Percentiles rank a stretch among this genome's conserved stretches.
Conservation (phyloP, 30 jellyfish, hydroid and myxozoan species). For the Cassiopea xamachana region DNA sequence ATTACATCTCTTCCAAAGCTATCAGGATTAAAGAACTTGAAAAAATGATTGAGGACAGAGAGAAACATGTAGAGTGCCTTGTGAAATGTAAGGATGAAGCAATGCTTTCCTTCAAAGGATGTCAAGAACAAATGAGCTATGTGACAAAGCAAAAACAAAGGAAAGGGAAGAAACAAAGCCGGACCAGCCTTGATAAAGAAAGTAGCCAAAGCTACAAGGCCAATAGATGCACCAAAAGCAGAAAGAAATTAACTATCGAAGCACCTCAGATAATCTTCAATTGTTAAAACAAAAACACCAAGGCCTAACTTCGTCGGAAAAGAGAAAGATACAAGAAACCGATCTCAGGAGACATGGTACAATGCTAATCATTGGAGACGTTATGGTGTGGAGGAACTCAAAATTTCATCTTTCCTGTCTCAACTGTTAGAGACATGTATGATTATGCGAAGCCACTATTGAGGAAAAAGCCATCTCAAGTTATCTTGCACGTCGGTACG, state of each 20-base stretch:
- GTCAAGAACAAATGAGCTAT: not conserved
- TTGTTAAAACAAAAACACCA: not conserved
- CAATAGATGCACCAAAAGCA: slow-evolving; percentile 1
- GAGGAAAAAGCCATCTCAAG: slow-evolving; percentile 27
- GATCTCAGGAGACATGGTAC: not conserved
- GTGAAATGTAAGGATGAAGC: slow-evolving; percentile 1
- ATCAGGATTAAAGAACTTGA: not conserved
- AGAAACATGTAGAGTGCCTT: not conserved
- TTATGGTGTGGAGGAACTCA: not conserved
- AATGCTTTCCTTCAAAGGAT: not conserved
- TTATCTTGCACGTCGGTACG: slow-evolving; percentile 40
- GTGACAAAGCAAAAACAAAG: slow-evolving; percentile 4
- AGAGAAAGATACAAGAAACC: not conserved
- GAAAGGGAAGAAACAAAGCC: not conserved
- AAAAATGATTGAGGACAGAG: not conserved
- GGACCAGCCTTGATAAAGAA: not conserved
- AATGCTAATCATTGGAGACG: not conserved
- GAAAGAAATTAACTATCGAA: not conserved
- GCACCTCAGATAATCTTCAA: not conserved
- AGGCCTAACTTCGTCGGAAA: not conserved
- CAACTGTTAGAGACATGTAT: slow-evolving; percentile 1
- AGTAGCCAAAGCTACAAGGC: not conserved
- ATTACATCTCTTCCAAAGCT: not conserved
- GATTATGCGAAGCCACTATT: slow-evolving; percentile 18
- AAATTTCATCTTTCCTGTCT: slow-evolving; percentile 15